phyloP scores from a whole-genome alignment of 2,797 vertebrate genomes.

The Valencia hispanica region DNA sequence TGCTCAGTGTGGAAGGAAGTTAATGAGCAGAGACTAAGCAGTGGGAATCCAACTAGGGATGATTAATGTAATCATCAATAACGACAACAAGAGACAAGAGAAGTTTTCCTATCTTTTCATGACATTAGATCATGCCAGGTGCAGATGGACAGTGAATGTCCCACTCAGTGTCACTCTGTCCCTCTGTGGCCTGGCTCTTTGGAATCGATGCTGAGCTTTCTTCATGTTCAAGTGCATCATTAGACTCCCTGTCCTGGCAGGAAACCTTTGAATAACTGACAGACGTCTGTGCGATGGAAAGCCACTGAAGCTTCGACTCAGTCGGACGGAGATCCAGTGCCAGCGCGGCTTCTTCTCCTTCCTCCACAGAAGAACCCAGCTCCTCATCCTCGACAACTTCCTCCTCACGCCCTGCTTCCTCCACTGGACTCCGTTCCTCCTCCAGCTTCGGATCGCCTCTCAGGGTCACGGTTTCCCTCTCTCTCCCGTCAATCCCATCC shows the following conservation, averaged over 20 bases:
- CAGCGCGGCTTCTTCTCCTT: conserved; percentile 76
- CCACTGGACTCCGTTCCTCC: conserved; percentile 71
- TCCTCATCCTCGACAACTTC: conserved; percentile 67
- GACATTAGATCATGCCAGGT: conserved; percentile 61
- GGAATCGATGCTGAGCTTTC: conserved; percentile 32
- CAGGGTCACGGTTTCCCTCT: conserved; percentile 72
- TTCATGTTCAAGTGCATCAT: conserved; percentile 10
- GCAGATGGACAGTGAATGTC: conserved; percentile 49
- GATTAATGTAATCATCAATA: conserved; percentile 51
- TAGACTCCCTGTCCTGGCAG: conserved; percentile 26
- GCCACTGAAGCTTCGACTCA: conserved; percentile 52
- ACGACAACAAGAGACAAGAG: conserved; percentile 33
- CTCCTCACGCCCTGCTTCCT: conserved; percentile 69
- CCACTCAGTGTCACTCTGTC: conserved; percentile 37
- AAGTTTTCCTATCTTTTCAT: conserved; percentile 19
- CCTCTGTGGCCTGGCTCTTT: conserved; percentile 35
- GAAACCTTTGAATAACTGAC: conserved; percentile 21
- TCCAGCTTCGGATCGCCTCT: conserved; percentile 72
- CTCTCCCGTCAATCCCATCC: conserved; percentile 74
- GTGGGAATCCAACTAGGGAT: conserved; percentile 39
- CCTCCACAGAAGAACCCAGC: conserved; percentile 67
- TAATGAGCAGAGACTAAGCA: conserved; percentile 20
- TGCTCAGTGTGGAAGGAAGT: conserved; percentile 26
- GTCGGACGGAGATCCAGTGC: conserved; percentile 55
- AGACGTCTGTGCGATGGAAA: conserved; percentile 29